These are phyloP conservation scores for Otolemur garnettii DNA, from an alignment of 2,113 vertebrate species.

Conservation along the genomic window DNA sequence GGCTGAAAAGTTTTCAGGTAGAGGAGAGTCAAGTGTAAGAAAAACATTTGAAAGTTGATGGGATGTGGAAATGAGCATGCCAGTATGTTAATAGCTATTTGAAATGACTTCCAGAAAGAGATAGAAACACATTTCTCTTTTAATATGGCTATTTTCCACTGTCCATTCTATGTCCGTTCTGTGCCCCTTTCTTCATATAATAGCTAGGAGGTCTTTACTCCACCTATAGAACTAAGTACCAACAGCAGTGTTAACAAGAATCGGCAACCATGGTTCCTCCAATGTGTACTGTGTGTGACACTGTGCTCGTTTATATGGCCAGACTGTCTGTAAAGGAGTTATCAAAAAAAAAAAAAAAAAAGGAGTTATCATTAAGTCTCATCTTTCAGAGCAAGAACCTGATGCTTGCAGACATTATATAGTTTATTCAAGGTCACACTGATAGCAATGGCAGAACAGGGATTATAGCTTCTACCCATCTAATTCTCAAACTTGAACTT, in stretches of 20 bases:
- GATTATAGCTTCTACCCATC: background rate
- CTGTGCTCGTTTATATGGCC: background rate
- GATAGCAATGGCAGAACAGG: background rate
- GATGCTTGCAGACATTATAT: background rate
- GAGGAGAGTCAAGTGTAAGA: background rate
- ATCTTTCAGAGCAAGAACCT: background rate
- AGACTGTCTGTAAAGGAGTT: background rate
- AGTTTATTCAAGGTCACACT: background rate
- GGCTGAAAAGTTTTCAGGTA: background rate
- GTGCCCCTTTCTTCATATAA: background rate
- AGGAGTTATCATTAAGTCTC: background rate
- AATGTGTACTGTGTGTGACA: rapidly evolving
- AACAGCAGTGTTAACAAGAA: background rate
- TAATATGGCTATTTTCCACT: background rate
- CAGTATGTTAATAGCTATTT: background rate
- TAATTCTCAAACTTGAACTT: background rate
- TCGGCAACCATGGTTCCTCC: background rate
- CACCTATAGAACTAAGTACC: background rate
- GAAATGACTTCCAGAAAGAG: constrained; percentile 14
- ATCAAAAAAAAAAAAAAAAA: too few relatives aligned
- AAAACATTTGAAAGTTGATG: background rate
- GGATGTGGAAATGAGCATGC: background rate
- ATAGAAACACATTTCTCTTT: background rate
- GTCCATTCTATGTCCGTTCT: background rate
- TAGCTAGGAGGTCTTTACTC: background rate